Evolutionary conservation across 1,140 invertebrate species (phyloP), one percentile per base, ranked within the genome.

Genomic region (Pogonognathellus flavescens): DNA sequence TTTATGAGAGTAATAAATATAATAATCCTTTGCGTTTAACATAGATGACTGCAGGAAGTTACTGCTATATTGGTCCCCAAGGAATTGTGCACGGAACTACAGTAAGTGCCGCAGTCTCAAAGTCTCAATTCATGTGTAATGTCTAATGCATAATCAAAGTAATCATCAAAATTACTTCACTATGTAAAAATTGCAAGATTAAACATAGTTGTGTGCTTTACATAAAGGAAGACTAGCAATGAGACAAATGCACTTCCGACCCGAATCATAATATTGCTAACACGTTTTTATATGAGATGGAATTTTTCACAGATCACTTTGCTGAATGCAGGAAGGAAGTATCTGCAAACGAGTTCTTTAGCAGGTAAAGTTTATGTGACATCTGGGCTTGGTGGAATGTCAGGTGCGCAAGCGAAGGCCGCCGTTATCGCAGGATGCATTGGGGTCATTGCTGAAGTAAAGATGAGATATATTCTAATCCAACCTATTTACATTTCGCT

Each of bases 81-180:
- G 94, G 94, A 8, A 94, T 94, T 85, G 94, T 94, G 18, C 94
- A 94, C 90, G 94, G 94, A 25, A 95, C 94, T 5, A 94, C 93
- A 66, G 94, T 94, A 90, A 18, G 20, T 60, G 18, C 7, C 9
- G 22, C 4, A 41, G 16, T 80, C 25, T 49, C 13, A 14, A 85
- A 13, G 59, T 70, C 14, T 16, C 6, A n/a, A 20, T 60, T 83
- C 25, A 41, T 83, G 57, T n/a, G n/a, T 50, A 84, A 60, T 83
- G 16, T 57, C 57, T 59, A 4, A 59, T 59, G 57, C 2, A n/a
- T 53, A 8, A 8, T 53, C 52, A 62, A 7, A 18, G 6, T 22
- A 62, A 9, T n/a, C 16, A 62, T 7, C 60, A 62, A 62, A 22
- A n/a, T n/a, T n/a, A n/a, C n/a, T n/a, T n/a, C n/a, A n/a, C n/a